Conservation (phyloP, 2,113 vertebrate genomes). For the Tangachromis dhanisi region DNA sequence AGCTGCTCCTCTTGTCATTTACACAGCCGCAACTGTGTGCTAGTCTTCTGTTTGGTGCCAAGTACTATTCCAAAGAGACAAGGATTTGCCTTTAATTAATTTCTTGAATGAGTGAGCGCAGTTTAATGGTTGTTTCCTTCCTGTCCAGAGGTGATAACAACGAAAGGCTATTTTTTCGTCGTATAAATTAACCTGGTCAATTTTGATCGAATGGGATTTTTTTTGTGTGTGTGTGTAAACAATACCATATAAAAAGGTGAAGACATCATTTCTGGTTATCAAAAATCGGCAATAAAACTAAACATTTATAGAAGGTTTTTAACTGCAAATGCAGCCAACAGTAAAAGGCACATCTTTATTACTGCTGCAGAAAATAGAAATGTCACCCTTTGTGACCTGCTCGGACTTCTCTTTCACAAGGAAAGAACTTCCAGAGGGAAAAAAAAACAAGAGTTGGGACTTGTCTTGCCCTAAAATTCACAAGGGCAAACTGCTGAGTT, state of each 20-base stretch:
- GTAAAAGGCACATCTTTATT: background rate
- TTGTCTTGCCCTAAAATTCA: conserved; percentile 6
- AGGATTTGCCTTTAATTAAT: conserved; percentile 27
- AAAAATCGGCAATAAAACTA: background rate
- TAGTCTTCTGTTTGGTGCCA: conserved; percentile 3
- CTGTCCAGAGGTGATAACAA: conserved; percentile 14
- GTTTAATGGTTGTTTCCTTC: background rate
- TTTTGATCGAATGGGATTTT: background rate
- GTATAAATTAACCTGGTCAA: background rate
- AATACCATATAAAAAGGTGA: background rate
- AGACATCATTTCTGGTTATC: background rate
- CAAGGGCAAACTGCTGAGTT: background rate
- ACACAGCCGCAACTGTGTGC: background rate
- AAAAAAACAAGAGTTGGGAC: background rate
- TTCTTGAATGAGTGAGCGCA: conserved; percentile 24
- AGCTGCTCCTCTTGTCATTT: background rate
- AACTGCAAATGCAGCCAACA: background rate
- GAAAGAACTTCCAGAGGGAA: conserved; percentile 32
- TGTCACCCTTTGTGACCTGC: background rate
- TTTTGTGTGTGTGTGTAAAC: background rate
- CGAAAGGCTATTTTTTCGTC: background rate
- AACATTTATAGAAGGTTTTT: background rate
- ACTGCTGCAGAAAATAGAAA: background rate
- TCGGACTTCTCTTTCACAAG: background rate
- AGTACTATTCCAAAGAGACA: background rate